Conservation (phyloP, 2,797 vertebrate species). For the Synanceia verrucosa region DNA sequence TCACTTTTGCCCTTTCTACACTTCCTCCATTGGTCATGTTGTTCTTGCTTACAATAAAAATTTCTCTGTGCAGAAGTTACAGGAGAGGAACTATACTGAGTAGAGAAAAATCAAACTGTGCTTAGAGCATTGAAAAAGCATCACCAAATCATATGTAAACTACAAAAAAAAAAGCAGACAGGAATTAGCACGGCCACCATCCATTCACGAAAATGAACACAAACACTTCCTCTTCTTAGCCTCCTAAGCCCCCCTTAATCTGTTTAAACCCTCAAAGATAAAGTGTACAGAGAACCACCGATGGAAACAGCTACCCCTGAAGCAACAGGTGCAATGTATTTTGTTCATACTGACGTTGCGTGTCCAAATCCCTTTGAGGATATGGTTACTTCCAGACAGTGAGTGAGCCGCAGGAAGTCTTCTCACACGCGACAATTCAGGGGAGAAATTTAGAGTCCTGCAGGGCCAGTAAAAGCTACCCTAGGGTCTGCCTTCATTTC, state of each 20-base stretch:
- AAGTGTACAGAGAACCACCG: slow-evolving; percentile 55
- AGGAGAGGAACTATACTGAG: neutral
- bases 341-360: slow-evolving; percentile 73
- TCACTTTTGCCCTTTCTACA: neutral
- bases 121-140: neutral
- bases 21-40: neutral
- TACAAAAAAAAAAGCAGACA: neutral
- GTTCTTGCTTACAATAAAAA: neutral
- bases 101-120: neutral
- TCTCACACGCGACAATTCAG: slow-evolving; percentile 85
- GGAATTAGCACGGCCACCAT: slow-evolving; percentile 8
- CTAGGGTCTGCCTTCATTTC: slow-evolving; percentile 74
- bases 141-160: neutral
- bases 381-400: slow-evolving; percentile 84
- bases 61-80: neutral
- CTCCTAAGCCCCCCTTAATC: slow-evolving; percentile 49
- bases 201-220: slow-evolving; percentile 41
- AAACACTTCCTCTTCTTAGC: slow-evolving; percentile 59
- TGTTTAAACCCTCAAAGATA: slow-evolving; percentile 65
- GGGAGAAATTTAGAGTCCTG: slow-evolving; percentile 77
- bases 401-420: slow-evolving; percentile 82
- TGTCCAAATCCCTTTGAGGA: slow-evolving; percentile 85
- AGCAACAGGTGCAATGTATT: slow-evolving; percentile 82
- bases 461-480: slow-evolving; percentile 67
- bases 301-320: slow-evolving; percentile 62